Conservation (phyloP, 2,888 invertebrate genomes). For the Dysmachus trigonus region DNA sequence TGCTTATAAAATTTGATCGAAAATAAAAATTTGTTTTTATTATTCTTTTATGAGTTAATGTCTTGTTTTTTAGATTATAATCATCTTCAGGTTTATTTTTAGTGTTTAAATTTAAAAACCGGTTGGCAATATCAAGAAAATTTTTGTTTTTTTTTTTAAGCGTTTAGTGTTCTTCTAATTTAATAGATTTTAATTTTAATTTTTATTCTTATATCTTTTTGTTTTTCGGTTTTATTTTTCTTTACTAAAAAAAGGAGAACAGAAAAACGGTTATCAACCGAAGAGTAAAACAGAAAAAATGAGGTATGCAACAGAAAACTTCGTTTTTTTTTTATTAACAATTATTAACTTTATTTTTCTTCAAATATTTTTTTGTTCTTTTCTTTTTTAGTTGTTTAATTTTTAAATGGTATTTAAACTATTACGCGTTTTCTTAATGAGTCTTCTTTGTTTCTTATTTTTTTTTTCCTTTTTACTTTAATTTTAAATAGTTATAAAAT, state of each 20-base stretch:
- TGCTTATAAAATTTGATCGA: not conserved
- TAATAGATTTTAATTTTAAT: not conserved
- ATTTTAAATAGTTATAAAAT: constrained; percentile 37
- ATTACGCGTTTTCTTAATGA: constrained; percentile 37
- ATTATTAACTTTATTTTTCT: constrained; percentile 39
- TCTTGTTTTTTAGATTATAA: too few relatives aligned
- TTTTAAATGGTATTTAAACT: constrained; percentile 35
- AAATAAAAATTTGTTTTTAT: not conserved
- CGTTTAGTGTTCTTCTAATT: not conserved
- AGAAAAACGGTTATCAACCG: not conserved
- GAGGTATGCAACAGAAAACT: constrained; percentile 24
- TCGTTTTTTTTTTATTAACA: constrained; percentile 23
- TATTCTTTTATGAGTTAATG: too few relatives aligned
- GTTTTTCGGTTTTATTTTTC: too few relatives aligned
- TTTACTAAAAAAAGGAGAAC: not conserved
- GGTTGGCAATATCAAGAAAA: not conserved
- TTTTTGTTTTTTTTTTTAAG: not conserved
- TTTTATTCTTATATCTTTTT: not conserved
- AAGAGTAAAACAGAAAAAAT: not conserved
- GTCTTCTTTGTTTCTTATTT: constrained; percentile 22
- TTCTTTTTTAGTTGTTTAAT: not conserved
- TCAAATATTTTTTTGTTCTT: constrained; percentile 17
- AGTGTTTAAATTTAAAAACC: not conserved
- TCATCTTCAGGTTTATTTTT: not conserved
- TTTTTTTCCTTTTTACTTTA: not conserved